These are phyloP conservation scores for Centroberyx gerrardi DNA, from an alignment of 2,797 vertebrate genomes.

Conservation along the genomic window DNA sequence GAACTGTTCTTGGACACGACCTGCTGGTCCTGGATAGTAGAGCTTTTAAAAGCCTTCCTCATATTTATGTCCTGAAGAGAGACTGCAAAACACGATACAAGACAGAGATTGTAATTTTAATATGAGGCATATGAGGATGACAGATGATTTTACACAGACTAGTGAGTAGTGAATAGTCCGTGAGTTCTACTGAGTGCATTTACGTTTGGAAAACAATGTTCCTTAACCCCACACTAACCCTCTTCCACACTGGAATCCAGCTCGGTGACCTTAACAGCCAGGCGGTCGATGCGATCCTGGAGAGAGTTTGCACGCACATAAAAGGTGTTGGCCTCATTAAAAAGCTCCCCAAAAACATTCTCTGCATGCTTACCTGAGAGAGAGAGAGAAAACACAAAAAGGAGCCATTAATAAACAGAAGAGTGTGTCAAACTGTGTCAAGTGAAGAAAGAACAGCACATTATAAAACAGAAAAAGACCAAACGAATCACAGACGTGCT, in stretches of 20 bases:
- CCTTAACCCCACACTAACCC: slow-evolving; percentile 80
- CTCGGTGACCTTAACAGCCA: slow-evolving; percentile 92
- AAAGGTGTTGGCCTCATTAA: slow-evolving; percentile 93
- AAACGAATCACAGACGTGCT: too few species aligned
- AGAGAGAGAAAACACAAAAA: background rate
- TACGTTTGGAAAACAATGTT: background rate
- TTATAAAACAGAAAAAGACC: too few species aligned
- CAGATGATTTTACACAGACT: too few species aligned
- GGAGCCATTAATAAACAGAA: background rate
- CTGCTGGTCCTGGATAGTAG: slow-evolving; percentile 91
- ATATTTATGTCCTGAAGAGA: slow-evolving; percentile 94
- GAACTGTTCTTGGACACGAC: slow-evolving; percentile 90
- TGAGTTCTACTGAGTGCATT: background rate
- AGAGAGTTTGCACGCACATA: slow-evolving; percentile 90
- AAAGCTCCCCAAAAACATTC: slow-evolving; percentile 93
- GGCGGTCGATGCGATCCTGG: slow-evolving; percentile 91
- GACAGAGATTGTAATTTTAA: slow-evolving; percentile 8
- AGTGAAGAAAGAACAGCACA: background rate
- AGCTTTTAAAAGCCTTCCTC: slow-evolving; percentile 93
- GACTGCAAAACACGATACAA: slow-evolving; percentile 82
- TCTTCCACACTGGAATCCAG: slow-evolving; percentile 94
- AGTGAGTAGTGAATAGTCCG: background rate
- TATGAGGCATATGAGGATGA: background rate
- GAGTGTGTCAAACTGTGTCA: background rate
- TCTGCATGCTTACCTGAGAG: slow-evolving; percentile 94